Evolutionary conservation across 1,140 invertebrate genomes (phyloP).

Genomic region (Scylla paramamosain): DNA sequence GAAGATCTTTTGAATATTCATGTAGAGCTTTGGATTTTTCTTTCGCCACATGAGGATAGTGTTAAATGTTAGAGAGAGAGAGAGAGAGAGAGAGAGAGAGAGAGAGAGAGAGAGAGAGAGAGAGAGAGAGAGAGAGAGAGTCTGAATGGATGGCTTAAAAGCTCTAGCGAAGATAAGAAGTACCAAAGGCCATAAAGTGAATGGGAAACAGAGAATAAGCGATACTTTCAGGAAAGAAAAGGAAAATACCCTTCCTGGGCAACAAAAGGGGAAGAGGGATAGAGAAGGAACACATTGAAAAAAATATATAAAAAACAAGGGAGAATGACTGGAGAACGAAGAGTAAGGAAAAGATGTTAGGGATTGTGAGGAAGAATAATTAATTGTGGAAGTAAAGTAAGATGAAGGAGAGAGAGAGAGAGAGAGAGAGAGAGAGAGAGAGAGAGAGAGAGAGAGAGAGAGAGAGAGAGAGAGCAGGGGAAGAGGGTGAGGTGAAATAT

Average conservation of each 20-base stretch:
- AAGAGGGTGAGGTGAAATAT: neutral
- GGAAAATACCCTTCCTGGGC: too few relatives aligned
- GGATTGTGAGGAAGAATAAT: neutral
- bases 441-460: neutral
- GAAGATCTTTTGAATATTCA: neutral
- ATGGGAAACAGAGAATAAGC: too few relatives aligned
- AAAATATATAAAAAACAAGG: neutral
- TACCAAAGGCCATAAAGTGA: too few relatives aligned
- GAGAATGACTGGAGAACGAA: neutral
- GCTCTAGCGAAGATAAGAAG: too few relatives aligned
- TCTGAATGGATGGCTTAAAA: too few relatives aligned
- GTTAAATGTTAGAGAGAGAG: neutral
- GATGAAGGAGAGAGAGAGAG: neutral
- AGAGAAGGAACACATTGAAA: neutral
- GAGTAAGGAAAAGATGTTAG: neutral
- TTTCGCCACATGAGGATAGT: neutral
- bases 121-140: too few relatives aligned
- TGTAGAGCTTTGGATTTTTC: neutral
- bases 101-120: too few relatives aligned
- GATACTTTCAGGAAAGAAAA: too few relatives aligned
- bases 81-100: conserved; percentile 14
- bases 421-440: neutral
- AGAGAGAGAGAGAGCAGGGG: neutral
- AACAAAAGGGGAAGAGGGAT: neutral
- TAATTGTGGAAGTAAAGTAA: neutral